These are phyloP conservation scores for Manduca sexta DNA, from an alignment of 1,140 invertebrate species.

Conservation along the genomic window DNA sequence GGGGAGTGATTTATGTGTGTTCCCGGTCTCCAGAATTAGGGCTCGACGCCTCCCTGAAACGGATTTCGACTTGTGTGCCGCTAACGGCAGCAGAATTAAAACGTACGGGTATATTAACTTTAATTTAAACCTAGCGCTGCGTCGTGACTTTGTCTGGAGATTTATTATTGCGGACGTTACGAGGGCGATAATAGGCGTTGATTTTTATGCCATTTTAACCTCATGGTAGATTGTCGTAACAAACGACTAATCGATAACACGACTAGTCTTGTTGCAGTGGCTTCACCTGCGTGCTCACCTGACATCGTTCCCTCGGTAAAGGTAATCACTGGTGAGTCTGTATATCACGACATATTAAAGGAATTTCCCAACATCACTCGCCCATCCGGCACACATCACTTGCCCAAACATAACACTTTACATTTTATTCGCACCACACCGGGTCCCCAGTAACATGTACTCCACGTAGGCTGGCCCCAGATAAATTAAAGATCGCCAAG, in stretches of 20 bases:
- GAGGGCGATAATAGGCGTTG: constrained; percentile 45
- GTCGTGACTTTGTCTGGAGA: constrained; percentile 20
- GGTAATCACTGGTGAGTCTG: constrained; percentile 13
- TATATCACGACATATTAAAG: constrained; percentile 13
- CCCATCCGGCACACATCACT: constrained; percentile 16
- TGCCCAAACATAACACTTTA: constrained; percentile 18
- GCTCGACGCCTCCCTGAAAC: constrained; percentile 5
- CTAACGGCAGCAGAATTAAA: constrained; percentile 18
- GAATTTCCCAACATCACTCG: constrained; percentile 27
- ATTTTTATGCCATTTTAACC: constrained; percentile 36
- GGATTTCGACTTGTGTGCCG: constrained; percentile 17
- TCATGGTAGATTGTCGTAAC: constrained; percentile 30
- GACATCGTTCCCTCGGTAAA: constrained; percentile 10
- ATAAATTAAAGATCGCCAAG: constrained; percentile 21
- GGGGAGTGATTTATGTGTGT: constrained; percentile 6
- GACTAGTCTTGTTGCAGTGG: constrained; percentile 11
- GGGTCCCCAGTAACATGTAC: constrained; percentile 42
- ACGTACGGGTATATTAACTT: constrained; percentile 18
- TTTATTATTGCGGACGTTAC: constrained; percentile 29
- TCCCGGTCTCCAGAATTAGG: neutral
- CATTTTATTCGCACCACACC: constrained; percentile 37
- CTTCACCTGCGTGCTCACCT: neutral
- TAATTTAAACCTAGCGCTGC: constrained; percentile 20
- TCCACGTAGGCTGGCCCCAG: constrained; percentile 21
- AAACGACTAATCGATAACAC: constrained; percentile 16